phyloP scores from a whole-genome alignment of 2,797 vertebrate genomes.

The Hafferia zeledoni region DNA sequence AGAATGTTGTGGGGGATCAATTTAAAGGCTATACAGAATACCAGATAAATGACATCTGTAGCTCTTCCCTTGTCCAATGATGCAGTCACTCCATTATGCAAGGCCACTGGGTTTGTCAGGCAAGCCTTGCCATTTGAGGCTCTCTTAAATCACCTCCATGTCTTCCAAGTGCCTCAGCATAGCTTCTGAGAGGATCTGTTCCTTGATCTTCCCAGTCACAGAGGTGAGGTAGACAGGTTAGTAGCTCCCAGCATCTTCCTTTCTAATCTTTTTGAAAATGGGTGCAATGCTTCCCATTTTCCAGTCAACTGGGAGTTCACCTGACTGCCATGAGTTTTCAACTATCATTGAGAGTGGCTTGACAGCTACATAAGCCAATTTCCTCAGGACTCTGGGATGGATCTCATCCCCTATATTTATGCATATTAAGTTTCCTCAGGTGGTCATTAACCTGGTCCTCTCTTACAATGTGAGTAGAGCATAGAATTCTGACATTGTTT shows the following conservation, averaged over 20 bases:
- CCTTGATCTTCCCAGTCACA: background rate
- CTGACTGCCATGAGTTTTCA: background rate
- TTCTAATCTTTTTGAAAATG: background rate
- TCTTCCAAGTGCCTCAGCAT: background rate
- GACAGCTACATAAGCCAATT: background rate
- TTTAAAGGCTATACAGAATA: background rate
- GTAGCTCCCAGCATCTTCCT: no score
- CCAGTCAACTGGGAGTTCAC: background rate
- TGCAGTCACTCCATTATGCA: background rate
- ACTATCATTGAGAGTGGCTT: background rate
- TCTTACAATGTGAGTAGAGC: background rate
- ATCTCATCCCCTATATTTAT: rapidly evolving
- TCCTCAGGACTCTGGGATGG: background rate
- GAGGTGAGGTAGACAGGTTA: rapidly evolving
- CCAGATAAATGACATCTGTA: background rate
- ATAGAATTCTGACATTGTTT: background rate
- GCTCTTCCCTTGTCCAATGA: background rate
- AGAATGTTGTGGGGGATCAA: background rate
- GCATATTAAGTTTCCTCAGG: background rate
- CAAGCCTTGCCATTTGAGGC: background rate
- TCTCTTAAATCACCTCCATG: background rate
- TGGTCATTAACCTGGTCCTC: background rate
- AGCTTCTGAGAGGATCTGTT: background rate
- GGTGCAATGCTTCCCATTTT: background rate
- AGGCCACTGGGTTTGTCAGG: background rate